phyloP scores from a whole-genome alignment of 1,140 invertebrate genomes.

The Micrasema longulum region DNA sequence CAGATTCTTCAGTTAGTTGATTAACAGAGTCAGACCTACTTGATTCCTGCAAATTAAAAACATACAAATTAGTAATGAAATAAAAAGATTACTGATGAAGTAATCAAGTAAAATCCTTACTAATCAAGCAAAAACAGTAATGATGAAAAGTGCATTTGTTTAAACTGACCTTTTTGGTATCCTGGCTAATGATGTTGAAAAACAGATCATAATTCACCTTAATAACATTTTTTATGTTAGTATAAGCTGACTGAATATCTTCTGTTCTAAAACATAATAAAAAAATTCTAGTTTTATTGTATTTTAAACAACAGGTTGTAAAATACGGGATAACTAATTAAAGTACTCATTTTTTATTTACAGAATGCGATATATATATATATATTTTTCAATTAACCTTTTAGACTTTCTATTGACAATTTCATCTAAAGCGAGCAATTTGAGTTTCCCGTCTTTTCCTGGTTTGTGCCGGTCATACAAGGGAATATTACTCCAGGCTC shows the following conservation, averaged over 20 bases:
- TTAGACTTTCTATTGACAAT: constrained; percentile 57
- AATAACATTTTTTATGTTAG: constrained; percentile 60
- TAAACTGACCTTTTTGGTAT: constrained; percentile 11
- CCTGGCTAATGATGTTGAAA: constrained; percentile 29
- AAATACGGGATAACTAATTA: not conserved
- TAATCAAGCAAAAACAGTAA: no score
- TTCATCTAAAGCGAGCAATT: constrained; percentile 63
- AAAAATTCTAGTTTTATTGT: no score
- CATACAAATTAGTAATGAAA: no score
- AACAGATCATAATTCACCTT: constrained; percentile 59
- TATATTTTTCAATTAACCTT: no score
- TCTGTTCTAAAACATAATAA: constrained; percentile 44
- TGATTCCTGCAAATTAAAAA: constrained; percentile 10
- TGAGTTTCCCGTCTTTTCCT: constrained; percentile 60
- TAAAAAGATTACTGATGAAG: no score
- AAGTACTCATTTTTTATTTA: no score
- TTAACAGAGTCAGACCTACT: not conserved
- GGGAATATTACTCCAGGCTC: constrained; percentile 76
- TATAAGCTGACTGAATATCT: constrained; percentile 56
- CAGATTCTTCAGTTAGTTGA: no score
- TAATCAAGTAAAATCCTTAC: no score
- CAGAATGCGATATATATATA: no score
- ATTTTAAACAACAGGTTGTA: no score
- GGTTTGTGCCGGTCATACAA: constrained; percentile 70
- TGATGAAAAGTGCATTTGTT: no score